These are phyloP conservation scores for Zeuzera pyrina DNA, from an alignment of 2,888 invertebrate genomes.

Conservation along the genomic window DNA sequence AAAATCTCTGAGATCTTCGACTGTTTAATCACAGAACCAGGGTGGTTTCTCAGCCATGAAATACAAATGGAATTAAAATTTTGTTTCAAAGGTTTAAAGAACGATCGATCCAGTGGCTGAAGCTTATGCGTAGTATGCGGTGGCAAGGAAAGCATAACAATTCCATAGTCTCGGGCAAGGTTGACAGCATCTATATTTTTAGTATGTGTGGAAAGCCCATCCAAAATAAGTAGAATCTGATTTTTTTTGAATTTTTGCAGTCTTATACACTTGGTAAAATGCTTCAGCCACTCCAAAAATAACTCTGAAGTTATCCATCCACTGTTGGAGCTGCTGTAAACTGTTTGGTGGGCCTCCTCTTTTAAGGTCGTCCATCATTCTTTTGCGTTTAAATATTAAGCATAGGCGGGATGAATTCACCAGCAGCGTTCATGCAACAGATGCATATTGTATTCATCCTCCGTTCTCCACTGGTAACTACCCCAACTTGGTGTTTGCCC, in stretches of 20 bases:
- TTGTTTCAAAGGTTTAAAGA: conserved; percentile 1
- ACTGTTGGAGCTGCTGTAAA: conserved; percentile 15
- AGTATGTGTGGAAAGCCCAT: not conserved
- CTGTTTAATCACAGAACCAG: too few species aligned
- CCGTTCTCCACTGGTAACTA: conserved; percentile 14
- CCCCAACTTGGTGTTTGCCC: conserved; percentile 15
- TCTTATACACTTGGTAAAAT: conserved; percentile 16
- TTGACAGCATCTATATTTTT: not conserved
- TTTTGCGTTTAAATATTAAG: conserved; percentile 10
- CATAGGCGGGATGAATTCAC: conserved; percentile 17
- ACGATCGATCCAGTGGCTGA: conserved; percentile 1
- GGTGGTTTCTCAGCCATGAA: too few species aligned
- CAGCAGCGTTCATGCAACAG: conserved; percentile 13
- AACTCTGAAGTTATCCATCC: conserved; percentile 17
- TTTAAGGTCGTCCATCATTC: conserved; percentile 15
- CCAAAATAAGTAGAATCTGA: not conserved
- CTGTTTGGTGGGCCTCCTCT: conserved; percentile 13
- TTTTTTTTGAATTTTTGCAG: not conserved
- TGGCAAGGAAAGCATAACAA: conserved; percentile 1
- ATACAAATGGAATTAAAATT: too few species aligned
- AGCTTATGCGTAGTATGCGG: conserved; percentile 1
- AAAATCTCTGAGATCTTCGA: too few species aligned
- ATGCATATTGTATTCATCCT: conserved; percentile 12
- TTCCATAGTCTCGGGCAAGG: not conserved
- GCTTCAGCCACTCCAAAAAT: conserved; percentile 16